Conservation (phyloP, 1,140 invertebrate species). For the Centruroides sculpturatus region DNA sequence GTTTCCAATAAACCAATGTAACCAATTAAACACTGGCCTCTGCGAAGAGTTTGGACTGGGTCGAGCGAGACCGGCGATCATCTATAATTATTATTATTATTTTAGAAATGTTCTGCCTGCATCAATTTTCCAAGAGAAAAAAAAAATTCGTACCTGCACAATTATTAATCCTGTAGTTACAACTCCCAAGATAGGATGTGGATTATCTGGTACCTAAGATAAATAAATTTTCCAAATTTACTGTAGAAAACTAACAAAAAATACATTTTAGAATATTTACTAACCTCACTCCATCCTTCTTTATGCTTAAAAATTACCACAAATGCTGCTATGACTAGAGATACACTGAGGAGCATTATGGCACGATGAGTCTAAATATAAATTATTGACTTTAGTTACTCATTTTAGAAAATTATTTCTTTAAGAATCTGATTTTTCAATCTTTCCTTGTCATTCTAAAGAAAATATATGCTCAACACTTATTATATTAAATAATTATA, state of each 20-base stretch:
- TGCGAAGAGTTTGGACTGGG: conserved; percentile 64
- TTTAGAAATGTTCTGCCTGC: no score
- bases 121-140: no score
- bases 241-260: neutral
- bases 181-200: neutral
- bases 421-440: no score
- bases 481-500: no score
- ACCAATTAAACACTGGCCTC: conserved; percentile 82
- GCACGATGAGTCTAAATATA: conserved; percentile 59
- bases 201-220: neutral
- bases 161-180: neutral
- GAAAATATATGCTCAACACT: no score
- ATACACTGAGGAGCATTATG: conserved; percentile 67
- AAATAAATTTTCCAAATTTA: neutral
- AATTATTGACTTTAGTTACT: neutral
- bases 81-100: conserved; percentile 38
- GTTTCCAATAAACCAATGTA: conserved; percentile 84
- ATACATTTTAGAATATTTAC: neutral
- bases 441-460: no score
- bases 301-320: conserved; percentile 71
- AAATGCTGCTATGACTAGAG: conserved; percentile 56
- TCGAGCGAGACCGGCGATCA: conserved; percentile 69
- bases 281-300: conserved; percentile 45
- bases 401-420: no score
- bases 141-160: neutral